A percentile compares a stretch with the other conserved stretches of the same genome.
Evolutionary conservation across 2,797 vertebrate species (phyloP).

Genomic region (Schizopygopsis malacanthus): DNA sequence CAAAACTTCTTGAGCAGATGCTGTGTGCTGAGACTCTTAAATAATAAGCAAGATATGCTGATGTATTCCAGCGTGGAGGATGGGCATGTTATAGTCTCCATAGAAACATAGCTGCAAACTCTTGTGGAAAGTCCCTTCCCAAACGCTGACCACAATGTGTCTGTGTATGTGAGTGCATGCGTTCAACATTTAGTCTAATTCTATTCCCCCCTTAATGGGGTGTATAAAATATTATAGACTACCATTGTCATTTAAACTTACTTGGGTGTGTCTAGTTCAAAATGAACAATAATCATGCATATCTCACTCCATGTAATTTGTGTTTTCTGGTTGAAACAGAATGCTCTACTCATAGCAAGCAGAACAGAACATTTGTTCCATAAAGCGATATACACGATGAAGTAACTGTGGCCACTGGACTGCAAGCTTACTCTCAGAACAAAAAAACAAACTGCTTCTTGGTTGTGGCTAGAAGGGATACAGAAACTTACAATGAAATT

Average conservation of each 20-base stretch:
- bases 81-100: constrained; percentile 50
- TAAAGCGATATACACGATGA: constrained; percentile 49
- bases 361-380: constrained; percentile 38
- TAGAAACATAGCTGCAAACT: constrained; percentile 53
- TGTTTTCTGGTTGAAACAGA: constrained; percentile 51
- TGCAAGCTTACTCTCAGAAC: background rate
- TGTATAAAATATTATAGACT: constrained; percentile 14
- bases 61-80: constrained; percentile 36
- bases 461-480: no score
- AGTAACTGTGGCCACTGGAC: background rate
- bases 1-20: background rate
- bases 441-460: background rate
- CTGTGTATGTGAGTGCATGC: constrained; percentile 10
- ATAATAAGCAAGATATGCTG: constrained; percentile 37
- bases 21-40: background rate
- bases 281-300: constrained; percentile 13
- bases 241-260: background rate
- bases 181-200: constrained; percentile 37
- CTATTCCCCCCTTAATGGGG: constrained; percentile 7
- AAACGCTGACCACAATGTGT: constrained; percentile 46
- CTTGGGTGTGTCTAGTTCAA: background rate
- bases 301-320: background rate
- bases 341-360: constrained; percentile 45
- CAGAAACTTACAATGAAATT: no score
- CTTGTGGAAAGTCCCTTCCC: constrained; percentile 55